These are phyloP conservation scores for Felis chaus DNA, from an alignment of 2,113 vertebrate species.

Conservation along the genomic window DNA sequence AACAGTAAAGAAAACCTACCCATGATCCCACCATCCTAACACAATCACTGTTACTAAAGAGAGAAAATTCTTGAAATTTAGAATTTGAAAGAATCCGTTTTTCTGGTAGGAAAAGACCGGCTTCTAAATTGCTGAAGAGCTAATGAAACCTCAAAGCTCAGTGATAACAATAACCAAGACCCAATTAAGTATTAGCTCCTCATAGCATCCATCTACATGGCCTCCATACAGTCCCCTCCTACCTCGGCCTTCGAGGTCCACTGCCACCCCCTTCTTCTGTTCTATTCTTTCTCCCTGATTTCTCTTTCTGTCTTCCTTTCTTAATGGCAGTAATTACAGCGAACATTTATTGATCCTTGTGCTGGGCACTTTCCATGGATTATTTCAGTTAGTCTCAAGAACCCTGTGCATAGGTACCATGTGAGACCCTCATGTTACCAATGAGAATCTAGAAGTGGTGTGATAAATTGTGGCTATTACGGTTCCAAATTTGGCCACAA, in stretches of 20 bases:
- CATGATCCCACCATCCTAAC: background rate
- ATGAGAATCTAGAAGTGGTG: background rate
- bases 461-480: background rate
- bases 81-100: background rate
- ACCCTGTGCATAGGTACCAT: background rate
- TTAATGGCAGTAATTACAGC: background rate
- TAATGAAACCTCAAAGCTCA: background rate
- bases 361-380: background rate
- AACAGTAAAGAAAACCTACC: background rate
- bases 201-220: background rate
- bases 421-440: background rate
- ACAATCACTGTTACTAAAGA: background rate
- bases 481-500: background rate
- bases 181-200: background rate
- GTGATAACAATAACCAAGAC: background rate
- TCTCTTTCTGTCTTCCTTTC: background rate
- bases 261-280: background rate
- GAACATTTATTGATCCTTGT: background rate
- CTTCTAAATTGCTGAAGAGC: background rate
- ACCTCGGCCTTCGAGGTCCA: background rate
- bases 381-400: background rate
- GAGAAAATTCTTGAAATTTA: background rate
- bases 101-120: background rate
- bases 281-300: background rate
- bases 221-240: background rate